These are phyloP conservation scores for Sorex araneus DNA, from an alignment of 2,113 vertebrate species.

Conservation along the genomic window DNA sequence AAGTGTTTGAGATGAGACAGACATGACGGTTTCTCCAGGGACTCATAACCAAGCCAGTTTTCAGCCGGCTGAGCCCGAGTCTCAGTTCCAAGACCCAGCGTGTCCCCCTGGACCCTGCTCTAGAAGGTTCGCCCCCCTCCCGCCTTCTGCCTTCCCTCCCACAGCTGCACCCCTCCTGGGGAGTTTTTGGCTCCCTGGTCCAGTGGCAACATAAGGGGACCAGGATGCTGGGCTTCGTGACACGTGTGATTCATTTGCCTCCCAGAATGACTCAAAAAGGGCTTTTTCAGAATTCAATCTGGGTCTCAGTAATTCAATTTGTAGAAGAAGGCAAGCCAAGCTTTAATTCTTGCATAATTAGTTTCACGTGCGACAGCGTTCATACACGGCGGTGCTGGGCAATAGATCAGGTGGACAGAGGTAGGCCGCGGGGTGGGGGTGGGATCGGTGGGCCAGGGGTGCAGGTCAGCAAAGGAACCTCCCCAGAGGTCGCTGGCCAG, in stretches of 20 bases:
- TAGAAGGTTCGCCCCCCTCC: too few relatives aligned
- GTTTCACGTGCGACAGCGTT: slow-evolving; percentile 68
- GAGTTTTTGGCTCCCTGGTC: neutral
- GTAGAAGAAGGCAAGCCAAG: slow-evolving; percentile 38
- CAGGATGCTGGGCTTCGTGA: neutral
- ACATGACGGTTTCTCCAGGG: neutral
- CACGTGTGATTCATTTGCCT: slow-evolving; percentile 69
- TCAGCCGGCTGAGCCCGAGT: neutral
- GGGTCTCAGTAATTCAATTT: slow-evolving; percentile 76
- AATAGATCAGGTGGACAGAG: slow-evolving; percentile 27
- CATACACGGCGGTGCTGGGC: slow-evolving; percentile 16
- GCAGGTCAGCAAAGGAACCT: neutral
- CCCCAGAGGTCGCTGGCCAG: neutral
- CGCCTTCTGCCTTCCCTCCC: neutral
- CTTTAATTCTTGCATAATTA: slow-evolving; percentile 77
- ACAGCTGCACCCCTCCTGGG: neutral
- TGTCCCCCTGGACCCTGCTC: neutral
- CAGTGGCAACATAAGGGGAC: neutral
- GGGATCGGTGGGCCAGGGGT: neutral
- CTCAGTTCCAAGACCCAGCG: neutral
- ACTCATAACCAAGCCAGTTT: neutral
- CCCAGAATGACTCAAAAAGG: slow-evolving; percentile 58
- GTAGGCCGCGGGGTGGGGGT: too few relatives aligned
- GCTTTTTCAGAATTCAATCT: slow-evolving; percentile 71
- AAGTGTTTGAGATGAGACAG: neutral